Base-by-base conservation (phyloP, 2,797 vertebrate genomes). In the Gallinago solitaria region DNA sequence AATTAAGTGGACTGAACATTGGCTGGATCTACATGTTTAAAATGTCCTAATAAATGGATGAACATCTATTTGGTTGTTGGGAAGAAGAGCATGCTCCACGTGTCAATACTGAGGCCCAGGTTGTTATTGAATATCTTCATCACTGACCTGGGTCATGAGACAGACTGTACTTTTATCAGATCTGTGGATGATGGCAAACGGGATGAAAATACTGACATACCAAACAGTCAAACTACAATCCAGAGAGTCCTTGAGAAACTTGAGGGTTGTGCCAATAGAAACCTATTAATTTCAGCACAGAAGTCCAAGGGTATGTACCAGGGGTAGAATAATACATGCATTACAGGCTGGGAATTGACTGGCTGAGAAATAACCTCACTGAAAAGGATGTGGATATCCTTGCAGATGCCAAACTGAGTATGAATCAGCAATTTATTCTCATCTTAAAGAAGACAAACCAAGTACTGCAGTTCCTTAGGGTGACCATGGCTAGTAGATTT, bases 401-500 rank as follows among this genome's bases (percentile, higher is more conserved):
- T 54, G 23, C 16, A 43, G 48, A 12, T 56, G n/a, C 17, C 35
- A 45, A 43, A 16, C 20, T 41, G 39, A 37, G 18, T 50, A 35
- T 9, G 32, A 78, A 18, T 50, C 37, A 53, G 5, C 16, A 53
- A 37, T 9, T 5, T 35, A 67, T 50, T 68, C 25, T 63, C 5
- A n/a, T 43, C 12, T 54, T 43, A 48, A 65, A 25, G 30, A 43
- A 30, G 37, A 17, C 23, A 78, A 78, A 35, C 19, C 10, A 57
- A 0, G 1, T 32, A 17, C 16, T 43, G 5, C 18, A 48, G 2
- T 48, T 78, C 24, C 60, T 77, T 27, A 25, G 9, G 16, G 4
- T 30, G 18, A 68, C 8, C 0, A 0, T 45, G 28, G 21, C 12
- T 37, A 18, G 12, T 33, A 28, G 19, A 16, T 75, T 70, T 45